These are phyloP conservation scores for Ctenopoma kingsleyae DNA, from an alignment of 2,797 vertebrate genomes.

Conservation along the genomic window DNA sequence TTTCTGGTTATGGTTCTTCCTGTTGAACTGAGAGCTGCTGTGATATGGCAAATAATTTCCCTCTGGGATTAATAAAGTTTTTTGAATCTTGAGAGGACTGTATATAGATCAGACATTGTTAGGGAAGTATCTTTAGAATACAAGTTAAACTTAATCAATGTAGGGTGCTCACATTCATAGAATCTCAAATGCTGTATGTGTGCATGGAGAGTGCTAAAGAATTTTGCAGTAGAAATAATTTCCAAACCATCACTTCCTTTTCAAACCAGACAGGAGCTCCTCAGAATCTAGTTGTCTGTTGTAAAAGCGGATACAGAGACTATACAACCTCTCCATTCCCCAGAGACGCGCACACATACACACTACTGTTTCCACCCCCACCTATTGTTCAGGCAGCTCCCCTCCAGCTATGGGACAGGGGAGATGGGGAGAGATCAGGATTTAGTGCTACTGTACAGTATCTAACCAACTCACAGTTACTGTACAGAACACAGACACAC, in stretches of 20 bases:
- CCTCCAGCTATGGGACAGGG: constrained; percentile 69
- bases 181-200: neutral
- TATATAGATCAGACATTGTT: neutral
- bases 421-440: constrained; percentile 36
- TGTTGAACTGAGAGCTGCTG: too few relatives aligned
- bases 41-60: too few relatives aligned
- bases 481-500: neutral
- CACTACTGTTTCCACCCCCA: constrained; percentile 49
- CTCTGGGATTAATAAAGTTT: too few relatives aligned
- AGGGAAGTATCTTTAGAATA: neutral
- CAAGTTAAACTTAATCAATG: neutral
- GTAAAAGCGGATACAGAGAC: constrained; percentile 2
- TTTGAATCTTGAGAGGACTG: too few relatives aligned
- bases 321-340: constrained; percentile 51
- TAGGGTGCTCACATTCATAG: neutral
- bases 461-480: constrained; percentile 15
- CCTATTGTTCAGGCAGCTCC: constrained; percentile 69
- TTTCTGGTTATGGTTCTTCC: too few relatives aligned
- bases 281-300: constrained; percentile 12
- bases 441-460: constrained; percentile 27
- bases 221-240: neutral
- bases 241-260: constrained; percentile 2
- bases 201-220: neutral
- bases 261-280: neutral
- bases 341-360: constrained; percentile 16